phyloP scores from a whole-genome alignment of 2,888 invertebrate genomes.

The Lathronympha strigana region DNA sequence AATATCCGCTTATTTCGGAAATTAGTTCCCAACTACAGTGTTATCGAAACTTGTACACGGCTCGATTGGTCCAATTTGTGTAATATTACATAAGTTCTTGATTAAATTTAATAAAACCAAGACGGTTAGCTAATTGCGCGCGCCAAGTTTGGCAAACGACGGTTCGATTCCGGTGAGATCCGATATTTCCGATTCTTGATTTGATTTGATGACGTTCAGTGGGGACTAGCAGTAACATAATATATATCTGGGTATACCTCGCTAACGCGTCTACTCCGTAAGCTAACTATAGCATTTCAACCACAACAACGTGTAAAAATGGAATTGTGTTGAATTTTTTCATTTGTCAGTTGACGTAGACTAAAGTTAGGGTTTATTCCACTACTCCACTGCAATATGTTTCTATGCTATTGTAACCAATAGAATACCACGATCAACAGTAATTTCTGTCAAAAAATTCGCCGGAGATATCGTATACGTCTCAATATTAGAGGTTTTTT shows the following conservation, averaged over 20 bases:
- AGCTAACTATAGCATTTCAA: not conserved
- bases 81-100: conserved; percentile 83
- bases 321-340: no score
- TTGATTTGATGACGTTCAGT: conserved; percentile 34
- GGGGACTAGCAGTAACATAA: not conserved
- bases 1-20: conserved; percentile 78
- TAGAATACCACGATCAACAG: no score
- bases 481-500: no score
- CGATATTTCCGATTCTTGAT: conserved; percentile 37
- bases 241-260: not conserved
- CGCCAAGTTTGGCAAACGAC: conserved; percentile 80
- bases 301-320: no score
- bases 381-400: no score
- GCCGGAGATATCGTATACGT: no score
- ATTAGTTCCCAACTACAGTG: conserved; percentile 81
- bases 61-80: conserved; percentile 82
- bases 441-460: no score
- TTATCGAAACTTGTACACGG: conserved; percentile 82
- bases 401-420: no score
- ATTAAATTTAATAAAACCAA: conserved; percentile 85
- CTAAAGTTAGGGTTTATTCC: no score
- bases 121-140: conserved; percentile 81
- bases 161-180: conserved; percentile 72
- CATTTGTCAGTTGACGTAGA: no score
- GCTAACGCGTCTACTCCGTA: not conserved